These are phyloP conservation scores for Sphyrna mokarran DNA, from an alignment of 2,113 vertebrate species.

Conservation along the genomic window DNA sequence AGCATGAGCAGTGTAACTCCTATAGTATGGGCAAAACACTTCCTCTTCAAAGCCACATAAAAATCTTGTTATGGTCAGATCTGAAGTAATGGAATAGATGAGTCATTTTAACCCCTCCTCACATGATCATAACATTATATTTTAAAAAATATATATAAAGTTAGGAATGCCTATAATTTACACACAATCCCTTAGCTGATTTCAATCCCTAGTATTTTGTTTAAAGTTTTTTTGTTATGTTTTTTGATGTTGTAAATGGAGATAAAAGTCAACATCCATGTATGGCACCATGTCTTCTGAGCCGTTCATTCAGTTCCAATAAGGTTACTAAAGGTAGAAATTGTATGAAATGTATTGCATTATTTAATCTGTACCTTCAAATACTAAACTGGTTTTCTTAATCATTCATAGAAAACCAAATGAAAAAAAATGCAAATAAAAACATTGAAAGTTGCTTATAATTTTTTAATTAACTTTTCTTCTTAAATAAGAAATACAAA, in stretches of 20 bases:
- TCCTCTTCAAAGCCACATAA: too few species aligned
- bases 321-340: background rate
- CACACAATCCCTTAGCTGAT: background rate
- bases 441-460: background rate
- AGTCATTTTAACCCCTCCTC: too few species aligned
- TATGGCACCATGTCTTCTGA: too few species aligned
- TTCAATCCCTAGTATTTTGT: background rate
- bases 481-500: background rate
- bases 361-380: background rate
- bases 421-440: background rate
- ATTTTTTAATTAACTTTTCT: background rate
- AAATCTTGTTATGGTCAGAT: too few species aligned
- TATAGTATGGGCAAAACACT: too few species aligned
- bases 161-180: background rate
- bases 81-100: too few species aligned
- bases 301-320: background rate
- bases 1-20: too few species aligned
- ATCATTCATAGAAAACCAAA: background rate
- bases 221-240: background rate
- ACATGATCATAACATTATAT: too few species aligned
- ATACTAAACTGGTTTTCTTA: background rate
- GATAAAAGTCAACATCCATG: background rate
- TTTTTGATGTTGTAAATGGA: background rate
- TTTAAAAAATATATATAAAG: background rate
- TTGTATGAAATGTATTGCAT: background rate